Conservation (phyloP, 1,140 invertebrate genomes). For the Proctacanthus coquilletti region DNA sequence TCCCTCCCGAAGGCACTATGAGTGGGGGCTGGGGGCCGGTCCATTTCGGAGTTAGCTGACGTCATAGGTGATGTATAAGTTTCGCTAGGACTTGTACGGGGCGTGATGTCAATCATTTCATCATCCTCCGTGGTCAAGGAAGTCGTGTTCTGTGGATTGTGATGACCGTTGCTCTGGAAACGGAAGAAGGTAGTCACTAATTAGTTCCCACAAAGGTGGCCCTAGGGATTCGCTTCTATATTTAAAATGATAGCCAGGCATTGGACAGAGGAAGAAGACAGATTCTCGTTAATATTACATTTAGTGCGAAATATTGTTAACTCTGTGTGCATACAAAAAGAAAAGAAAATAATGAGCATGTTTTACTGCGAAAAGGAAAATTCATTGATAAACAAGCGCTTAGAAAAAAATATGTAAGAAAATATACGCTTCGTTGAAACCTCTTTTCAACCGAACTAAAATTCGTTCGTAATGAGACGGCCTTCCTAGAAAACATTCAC, state of each 20-base stretch:
- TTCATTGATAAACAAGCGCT: too few relatives aligned
- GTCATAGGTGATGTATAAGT: slow-evolving; percentile 6
- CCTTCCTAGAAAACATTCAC: too few relatives aligned
- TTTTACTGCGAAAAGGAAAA: too few relatives aligned
- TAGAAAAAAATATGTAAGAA: too few relatives aligned
- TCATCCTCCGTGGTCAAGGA: slow-evolving; percentile 35
- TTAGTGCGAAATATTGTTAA: background rate
- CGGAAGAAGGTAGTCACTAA: slow-evolving; percentile 13
- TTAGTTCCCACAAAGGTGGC: too few relatives aligned
- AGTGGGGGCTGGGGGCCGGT: slow-evolving; percentile 15
- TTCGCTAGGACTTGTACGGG: slow-evolving; percentile 25
- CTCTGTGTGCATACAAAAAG: too few relatives aligned
- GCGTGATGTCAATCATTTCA: slow-evolving; percentile 49
- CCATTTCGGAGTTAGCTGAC: background rate
- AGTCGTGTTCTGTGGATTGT: slow-evolving; percentile 16
- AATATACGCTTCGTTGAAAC: too few relatives aligned
- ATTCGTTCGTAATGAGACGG: too few relatives aligned
- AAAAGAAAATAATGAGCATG: too few relatives aligned
- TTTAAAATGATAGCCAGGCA: slow-evolving; percentile 21
- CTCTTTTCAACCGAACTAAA: too few relatives aligned
- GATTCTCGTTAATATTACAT: background rate
- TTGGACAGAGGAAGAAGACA: slow-evolving; percentile 9
- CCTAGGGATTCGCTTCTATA: too few relatives aligned
- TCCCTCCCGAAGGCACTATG: slow-evolving; percentile 23
- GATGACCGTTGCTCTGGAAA: slow-evolving; percentile 15